Evolutionary conservation across 2,797 vertebrate genomes (phyloP).

Genomic region (Apodemus agrarius): DNA sequence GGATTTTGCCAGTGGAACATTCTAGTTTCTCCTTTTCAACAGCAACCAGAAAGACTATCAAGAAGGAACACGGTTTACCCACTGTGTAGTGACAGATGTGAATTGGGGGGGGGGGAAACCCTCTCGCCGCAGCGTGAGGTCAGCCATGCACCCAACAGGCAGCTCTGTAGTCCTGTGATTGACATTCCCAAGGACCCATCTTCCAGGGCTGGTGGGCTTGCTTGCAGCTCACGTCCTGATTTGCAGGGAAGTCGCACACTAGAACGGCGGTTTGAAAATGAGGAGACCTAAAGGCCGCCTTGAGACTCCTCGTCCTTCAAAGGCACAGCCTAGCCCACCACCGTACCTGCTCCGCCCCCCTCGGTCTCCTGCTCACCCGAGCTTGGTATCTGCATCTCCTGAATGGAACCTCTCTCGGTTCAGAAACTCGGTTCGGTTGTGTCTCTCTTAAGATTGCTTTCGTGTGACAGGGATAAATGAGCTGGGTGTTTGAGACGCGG

Average conservation of each 20-base stretch:
- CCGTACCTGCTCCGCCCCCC: too few species aligned
- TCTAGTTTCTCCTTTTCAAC: constrained; percentile 18
- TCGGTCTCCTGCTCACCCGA: rapidly evolving
- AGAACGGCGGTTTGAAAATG: neutral
- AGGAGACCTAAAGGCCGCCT: constrained; percentile 12
- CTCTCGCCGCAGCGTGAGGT: neutral
- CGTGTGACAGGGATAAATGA: constrained; percentile 29
- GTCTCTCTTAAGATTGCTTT: neutral
- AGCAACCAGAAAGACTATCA: neutral
- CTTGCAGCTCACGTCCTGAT: neutral
- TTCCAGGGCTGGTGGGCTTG: neutral
- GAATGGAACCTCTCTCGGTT: neutral
- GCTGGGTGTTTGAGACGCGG: constrained; percentile 10
- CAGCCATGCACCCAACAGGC: neutral
- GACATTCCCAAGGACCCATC: neutral
- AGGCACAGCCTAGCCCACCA: neutral
- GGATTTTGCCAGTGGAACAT: neutral
- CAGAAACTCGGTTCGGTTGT: neutral
- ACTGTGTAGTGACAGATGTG: neutral
- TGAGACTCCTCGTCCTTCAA: neutral
- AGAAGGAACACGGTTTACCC: neutral
- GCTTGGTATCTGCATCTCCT: neutral
- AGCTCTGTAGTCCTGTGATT: neutral
- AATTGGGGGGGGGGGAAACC: too few species aligned
- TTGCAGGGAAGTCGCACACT: neutral